Base-by-base conservation (phyloP, 2,888 invertebrate species). In the Galeruca laticollis region DNA sequence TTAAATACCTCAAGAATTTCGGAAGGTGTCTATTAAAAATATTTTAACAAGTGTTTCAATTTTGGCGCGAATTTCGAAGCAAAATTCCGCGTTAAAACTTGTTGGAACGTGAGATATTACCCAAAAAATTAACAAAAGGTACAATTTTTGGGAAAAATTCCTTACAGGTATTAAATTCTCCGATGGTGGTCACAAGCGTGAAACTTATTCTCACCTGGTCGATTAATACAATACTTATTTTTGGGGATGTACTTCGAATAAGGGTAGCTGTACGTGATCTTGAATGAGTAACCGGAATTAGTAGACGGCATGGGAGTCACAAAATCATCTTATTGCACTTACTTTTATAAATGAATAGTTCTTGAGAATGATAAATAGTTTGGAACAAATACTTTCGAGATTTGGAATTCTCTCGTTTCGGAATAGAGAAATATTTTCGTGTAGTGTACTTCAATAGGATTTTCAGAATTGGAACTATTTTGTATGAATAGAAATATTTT, bases 211-310 rank as follows among this genome's bases (percentile, higher is more conserved):
- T 72, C 73, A 71, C 71, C 73, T 73, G 70, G 69, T 59, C 61
- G 68, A 70, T 73, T 60, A 59, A 66, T 65, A 73, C 73, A 73
- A 73, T 72, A 31, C 61, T 59, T 40, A 68, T 68, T 68, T 68
- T 61, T 61, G 71, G 65, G 70, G 70, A 66, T 63, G 68, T 62
- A 68, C 66, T 69, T 49, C 64, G 52, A 67, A 64, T 73, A 69
- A 71, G 70, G 71, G 71, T 68, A 61, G 67, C 54, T 68, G 63
- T 64, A 74, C 74, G 74, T 74, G 74, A 66, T 68, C 54, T 43
- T 43, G 67, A 74, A 74, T 74, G 26, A 54, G 52, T n/a, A 40
- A 54, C 54, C 33, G 40, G 74, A 18, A 71, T 74, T 74, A 74
- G 70, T 54, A 61, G 67, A 57, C 67, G 66, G 69, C 69, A 69